A percentile compares a stretch with the other conserved stretches of the same genome.
Evolutionary conservation across 2,888 invertebrate species (phyloP).

Genomic region (Tetrapedia diversipes): DNA sequence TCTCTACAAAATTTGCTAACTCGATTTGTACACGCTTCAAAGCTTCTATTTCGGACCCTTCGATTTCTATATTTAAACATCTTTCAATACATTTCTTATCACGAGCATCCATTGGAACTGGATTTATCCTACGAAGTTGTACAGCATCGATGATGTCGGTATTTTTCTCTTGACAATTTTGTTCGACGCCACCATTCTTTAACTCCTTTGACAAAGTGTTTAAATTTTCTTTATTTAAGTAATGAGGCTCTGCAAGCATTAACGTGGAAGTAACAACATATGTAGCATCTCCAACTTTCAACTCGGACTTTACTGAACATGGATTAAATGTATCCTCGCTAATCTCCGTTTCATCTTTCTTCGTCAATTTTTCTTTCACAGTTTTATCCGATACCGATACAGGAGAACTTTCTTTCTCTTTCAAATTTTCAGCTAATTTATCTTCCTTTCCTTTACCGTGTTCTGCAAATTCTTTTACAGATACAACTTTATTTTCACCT

Average conservation of each 20-base stretch:
- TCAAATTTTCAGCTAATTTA: conserved; percentile 7
- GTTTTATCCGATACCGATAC: not conserved
- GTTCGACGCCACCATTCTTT: conserved; percentile 61
- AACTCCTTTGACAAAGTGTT: conserved; percentile 46
- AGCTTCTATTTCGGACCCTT: conserved; percentile 75
- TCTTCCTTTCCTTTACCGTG: conserved; percentile 14
- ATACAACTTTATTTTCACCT: conserved; percentile 19
- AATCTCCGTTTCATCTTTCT: conserved; percentile 11
- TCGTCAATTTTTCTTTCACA: not conserved
- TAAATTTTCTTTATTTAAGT: conserved; percentile 47
- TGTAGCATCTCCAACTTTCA: conserved; percentile 75
- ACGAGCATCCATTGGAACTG: conserved; percentile 50
- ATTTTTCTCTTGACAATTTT: conserved; percentile 71
- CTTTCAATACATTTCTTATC: conserved; percentile 72
- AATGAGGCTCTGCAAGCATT: conserved; percentile 67
- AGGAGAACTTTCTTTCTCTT: conserved; percentile 42
- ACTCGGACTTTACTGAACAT: conserved; percentile 72
- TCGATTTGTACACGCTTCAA: conserved; percentile 76
- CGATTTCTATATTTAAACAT: conserved; percentile 79
- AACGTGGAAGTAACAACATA: conserved; percentile 78
- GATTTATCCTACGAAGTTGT: conserved; percentile 75
- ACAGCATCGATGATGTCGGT: conserved; percentile 80
- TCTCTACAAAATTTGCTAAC: conserved; percentile 76
- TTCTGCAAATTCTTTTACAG: conserved; percentile 3
- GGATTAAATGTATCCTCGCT: conserved; percentile 63